phyloP scores from a whole-genome alignment of 2,888 invertebrate genomes.

The Drosophila siamana region DNA sequence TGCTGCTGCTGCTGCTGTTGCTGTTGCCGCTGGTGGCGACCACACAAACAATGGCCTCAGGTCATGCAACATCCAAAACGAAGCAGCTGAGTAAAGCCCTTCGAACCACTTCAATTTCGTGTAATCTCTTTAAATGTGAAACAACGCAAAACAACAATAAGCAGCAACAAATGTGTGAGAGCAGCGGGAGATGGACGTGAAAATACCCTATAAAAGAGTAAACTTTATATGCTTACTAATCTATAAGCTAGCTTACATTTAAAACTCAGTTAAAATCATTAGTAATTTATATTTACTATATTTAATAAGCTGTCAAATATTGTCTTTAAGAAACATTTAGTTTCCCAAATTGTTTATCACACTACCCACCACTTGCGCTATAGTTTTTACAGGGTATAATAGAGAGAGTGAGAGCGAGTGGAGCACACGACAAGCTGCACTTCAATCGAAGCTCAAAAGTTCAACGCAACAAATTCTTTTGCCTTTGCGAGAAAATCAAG shows the following conservation, averaged over 20 bases:
- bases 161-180: background rate
- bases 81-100: constrained; percentile 36
- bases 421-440: constrained; percentile 54
- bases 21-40: constrained; percentile 38
- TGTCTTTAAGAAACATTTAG: too few relatives aligned
- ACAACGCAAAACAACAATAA: constrained; percentile 51
- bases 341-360: background rate
- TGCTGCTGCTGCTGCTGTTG: background rate
- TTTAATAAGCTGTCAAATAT: too few relatives aligned
- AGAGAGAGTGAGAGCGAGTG: background rate
- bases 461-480: constrained; percentile 50
- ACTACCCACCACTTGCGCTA: background rate
- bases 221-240: too few relatives aligned
- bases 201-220: too few relatives aligned
- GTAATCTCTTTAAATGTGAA: constrained; percentile 79
- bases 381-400: constrained; percentile 4
- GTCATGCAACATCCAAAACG: constrained; percentile 55
- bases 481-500: constrained; percentile 46
- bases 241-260: too few relatives aligned
- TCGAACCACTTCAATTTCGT: constrained; percentile 73
- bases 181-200: background rate
- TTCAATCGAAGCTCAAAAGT: constrained; percentile 49
- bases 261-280: too few relatives aligned
- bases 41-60: constrained; percentile 65
- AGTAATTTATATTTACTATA: too few relatives aligned